Base-by-base conservation (phyloP, 2,888 invertebrate genomes). In the Drosophila lutescens region DNA sequence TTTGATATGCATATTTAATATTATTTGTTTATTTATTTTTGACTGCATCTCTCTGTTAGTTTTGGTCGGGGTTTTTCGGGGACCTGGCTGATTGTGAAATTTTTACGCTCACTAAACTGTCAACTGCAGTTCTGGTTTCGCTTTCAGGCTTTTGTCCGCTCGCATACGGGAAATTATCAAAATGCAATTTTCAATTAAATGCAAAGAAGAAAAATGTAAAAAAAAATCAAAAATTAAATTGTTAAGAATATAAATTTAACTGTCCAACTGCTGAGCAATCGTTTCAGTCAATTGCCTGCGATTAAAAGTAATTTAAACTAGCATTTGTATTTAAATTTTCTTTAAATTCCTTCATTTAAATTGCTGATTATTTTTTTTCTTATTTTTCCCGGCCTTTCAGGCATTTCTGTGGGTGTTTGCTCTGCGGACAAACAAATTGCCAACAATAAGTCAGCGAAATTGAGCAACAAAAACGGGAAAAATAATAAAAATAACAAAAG, bases 381-480 rank as follows among this genome's bases (percentile, higher is more conserved):
- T n/a, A 38, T n/a, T n/a, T n/a, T 38, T n/a, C 34, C 0, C 2
- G 8, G 34, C 10, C 34, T 13, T 36, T 36, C 34, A 4, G 36
- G 12, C 36, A 32, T 26, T 56, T 13, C 32, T 6, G 40, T 9
- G 40, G 15, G 34, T 58, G 46, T 59, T 58, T 40, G 36, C n/a
- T 17, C 12, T 17, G 23, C n/a, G 30, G 73, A 51, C 77, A 63
- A 76, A 77, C 76, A 82, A 79, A 86, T 79, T 77, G 79, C 76
- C 77, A 79, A 70, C 83, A 86, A 80, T 78, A 86, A 83, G 80
- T 86, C 86, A 80, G 72, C 77, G 60, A 74, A 83, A 75, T 80
- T 83, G 78, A 77, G 77, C 77, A 85, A 85, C 79, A 74, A 66
- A 56, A 60, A 8, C 13, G 36, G 13, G 7, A 4, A 20, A 26